phyloP scores from a whole-genome alignment of 2,113 vertebrate species.

The Xiphophorus couchianus region DNA sequence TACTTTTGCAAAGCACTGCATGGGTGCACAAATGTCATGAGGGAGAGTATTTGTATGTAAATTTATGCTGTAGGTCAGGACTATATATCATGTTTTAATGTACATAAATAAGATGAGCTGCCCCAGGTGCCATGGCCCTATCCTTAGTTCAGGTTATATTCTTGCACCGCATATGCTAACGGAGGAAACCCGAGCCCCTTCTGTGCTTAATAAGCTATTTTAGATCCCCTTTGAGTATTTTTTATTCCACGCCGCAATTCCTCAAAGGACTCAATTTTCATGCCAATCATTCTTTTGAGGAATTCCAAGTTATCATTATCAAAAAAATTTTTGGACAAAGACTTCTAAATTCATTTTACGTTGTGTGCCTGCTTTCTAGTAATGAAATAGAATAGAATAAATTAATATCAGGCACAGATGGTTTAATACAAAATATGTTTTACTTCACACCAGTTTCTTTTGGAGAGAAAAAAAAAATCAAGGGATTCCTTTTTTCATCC shows the following conservation, averaged over 20 bases:
- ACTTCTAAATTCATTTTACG: background rate
- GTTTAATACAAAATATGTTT: constrained; percentile 25
- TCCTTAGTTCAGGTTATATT: background rate
- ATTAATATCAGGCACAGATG: constrained; percentile 22
- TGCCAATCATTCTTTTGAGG: too few relatives aligned
- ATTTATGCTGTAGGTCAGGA: constrained; percentile 36
- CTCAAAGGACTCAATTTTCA: too few relatives aligned
- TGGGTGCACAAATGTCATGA: background rate
- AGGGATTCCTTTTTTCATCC: constrained; percentile 36
- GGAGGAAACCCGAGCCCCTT: background rate
- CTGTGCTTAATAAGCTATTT: background rate
- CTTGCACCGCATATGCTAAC: background rate
- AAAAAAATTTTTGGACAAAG: too few relatives aligned
- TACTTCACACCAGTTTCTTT: constrained; percentile 10
- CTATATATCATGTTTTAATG: background rate
- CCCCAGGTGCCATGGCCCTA: background rate
- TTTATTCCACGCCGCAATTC: too few relatives aligned
- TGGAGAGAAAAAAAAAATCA: constrained; percentile 10
- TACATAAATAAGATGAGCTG: background rate
- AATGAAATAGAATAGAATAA: constrained; percentile 11
- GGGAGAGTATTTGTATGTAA: constrained; percentile 12
- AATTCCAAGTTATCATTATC: too few relatives aligned
- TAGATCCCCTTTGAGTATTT: background rate
- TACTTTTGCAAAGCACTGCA: background rate
- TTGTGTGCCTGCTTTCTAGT: background rate